Base-by-base conservation (phyloP, 2,888 invertebrate species). In the Aspidiotus rigidus region DNA sequence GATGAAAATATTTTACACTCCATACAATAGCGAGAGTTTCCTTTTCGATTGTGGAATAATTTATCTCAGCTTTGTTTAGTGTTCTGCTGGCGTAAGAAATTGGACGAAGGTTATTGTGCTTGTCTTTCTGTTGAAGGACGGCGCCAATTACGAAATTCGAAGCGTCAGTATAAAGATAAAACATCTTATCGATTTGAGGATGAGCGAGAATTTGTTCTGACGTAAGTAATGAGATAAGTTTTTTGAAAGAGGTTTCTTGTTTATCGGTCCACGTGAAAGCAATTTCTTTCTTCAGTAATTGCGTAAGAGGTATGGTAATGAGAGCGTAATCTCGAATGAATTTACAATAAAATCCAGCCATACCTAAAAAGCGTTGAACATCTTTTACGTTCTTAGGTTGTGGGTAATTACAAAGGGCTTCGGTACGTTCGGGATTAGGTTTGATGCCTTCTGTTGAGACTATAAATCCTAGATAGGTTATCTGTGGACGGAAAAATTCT, bases 1-100 rank as follows among this genome's bases (percentile, higher is more conserved):
- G 75, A 61, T 74, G 59, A 62, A 75, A 76, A 72, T 74, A 72
- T 67, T 75, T 74, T 11, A 74, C 71, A 44, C 74, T 73, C 72
- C 73, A 75, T 15, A 76, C 72, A 3, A 77, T 74, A 28, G 75
- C 76, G 42, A 76, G 61, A 7, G 75, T 70, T 73, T 76, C 76
- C 69, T 73, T 74, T 73, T 77, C 75, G 9, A 69, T 75, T 13
- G 74, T 74, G 1, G 70, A 70, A 67, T 75, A 76, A 60, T 74
- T 75, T 53, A 54, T 69, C 73, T 77, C 75, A 1, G 75, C 71
- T 66, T 71, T 71, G 70, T 75, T 75, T 40, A 76, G 64, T 9
- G 74, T 74, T 55, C 75, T 64, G 13, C 74, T 74, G 7, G 75
- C 74, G 69, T 75, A 77, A 8, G 75, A 75, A 11, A 77, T 73